These are phyloP conservation scores for Selene dorsalis DNA, from an alignment of 2,797 vertebrate genomes.

Conservation along the genomic window DNA sequence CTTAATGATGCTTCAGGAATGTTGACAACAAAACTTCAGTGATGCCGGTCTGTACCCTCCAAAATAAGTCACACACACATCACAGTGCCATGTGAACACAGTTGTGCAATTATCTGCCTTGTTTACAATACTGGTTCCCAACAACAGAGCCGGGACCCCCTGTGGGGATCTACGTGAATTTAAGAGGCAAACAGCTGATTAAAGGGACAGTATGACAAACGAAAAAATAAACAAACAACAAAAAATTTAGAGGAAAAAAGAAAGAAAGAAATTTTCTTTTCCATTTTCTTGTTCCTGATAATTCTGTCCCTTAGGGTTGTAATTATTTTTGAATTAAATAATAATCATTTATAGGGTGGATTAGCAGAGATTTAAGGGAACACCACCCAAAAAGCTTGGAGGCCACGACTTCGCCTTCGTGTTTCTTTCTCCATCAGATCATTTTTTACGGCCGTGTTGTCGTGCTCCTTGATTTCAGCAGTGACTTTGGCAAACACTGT, in stretches of 20 bases:
- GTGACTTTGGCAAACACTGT: neutral
- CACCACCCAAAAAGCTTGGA: neutral
- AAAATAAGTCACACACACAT: neutral
- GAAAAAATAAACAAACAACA: too few species aligned
- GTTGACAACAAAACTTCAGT: neutral
- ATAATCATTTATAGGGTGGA: neutral
- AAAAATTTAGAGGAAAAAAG: neutral
- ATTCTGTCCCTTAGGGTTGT: neutral
- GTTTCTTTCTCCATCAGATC: neutral
- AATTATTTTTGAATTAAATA: neutral
- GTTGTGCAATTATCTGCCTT: neutral
- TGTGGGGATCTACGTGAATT: neutral
- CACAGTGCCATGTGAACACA: neutral
- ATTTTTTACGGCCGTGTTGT: neutral
- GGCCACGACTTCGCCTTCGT: neutral
- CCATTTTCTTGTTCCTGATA: neutral
- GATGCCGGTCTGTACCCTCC: neutral
- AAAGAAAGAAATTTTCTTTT: too few species aligned
- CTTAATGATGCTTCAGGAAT: neutral
- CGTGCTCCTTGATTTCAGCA: neutral
- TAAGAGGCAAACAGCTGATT: neutral
- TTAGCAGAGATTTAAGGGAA: neutral
- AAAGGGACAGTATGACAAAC: too few species aligned
- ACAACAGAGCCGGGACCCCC: neutral
- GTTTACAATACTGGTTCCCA: neutral